These are phyloP conservation scores for Drosophila kuntzei DNA, from an alignment of 2,888 invertebrate genomes.

Conservation along the genomic window DNA sequence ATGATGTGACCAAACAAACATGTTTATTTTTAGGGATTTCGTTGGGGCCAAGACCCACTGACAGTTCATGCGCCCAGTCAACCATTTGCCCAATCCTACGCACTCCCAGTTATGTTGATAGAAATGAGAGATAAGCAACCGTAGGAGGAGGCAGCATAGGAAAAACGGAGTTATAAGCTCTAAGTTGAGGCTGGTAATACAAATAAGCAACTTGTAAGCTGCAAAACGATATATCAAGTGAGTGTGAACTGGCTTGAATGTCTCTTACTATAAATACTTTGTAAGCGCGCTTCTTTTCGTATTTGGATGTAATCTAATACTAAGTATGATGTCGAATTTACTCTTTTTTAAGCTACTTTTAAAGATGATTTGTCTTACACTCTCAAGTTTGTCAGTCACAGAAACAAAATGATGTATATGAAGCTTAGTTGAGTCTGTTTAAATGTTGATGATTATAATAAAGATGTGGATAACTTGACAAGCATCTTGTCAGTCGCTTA, in stretches of 20 bases:
- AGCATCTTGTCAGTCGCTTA: too few species aligned
- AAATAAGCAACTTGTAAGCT: slow-evolving; percentile 22
- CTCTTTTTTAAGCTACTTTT: neutral
- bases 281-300: neutral
- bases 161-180: slow-evolving; percentile 13
- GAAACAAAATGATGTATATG: too few species aligned
- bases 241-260: neutral
- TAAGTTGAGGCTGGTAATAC: slow-evolving; percentile 3
- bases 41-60: slow-evolving; percentile 26
- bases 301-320: slow-evolving; percentile 5
- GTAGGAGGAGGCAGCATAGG: neutral
- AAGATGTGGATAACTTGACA: too few species aligned
- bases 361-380: neutral
- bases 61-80: slow-evolving; percentile 28
- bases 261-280: slow-evolving; percentile 2
- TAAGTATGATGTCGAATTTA: neutral
- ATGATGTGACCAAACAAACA: slow-evolving; percentile 12
- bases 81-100: neutral
- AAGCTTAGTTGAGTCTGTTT: too few species aligned
- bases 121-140: slow-evolving; percentile 3
- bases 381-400: too few species aligned
- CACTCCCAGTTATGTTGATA: neutral
- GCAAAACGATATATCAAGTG: neutral
- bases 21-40: slow-evolving; percentile 61
- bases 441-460: too few species aligned